Evolutionary conservation across 2,113 vertebrate species (phyloP).

Genomic region (Leucopsar rothschildi): DNA sequence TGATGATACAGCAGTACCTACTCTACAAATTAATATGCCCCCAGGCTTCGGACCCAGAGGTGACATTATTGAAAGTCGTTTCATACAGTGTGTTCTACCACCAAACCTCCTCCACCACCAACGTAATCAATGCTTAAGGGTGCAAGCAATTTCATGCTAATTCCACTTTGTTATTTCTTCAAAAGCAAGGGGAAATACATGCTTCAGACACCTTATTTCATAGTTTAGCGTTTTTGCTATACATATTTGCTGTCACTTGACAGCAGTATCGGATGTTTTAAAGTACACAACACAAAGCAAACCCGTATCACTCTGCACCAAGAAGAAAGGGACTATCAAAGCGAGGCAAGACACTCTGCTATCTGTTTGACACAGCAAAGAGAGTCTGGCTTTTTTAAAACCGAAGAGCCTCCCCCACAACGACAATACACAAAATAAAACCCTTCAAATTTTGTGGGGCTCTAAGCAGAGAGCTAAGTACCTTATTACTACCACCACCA

Average conservation of each 20-base stretch:
- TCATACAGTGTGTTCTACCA: not conserved
- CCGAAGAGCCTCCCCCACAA: not conserved
- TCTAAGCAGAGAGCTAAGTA: not conserved
- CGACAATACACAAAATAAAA: not conserved
- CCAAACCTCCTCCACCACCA: not conserved
- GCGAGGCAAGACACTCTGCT: not conserved
- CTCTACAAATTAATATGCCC: not conserved
- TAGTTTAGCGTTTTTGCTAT: not conserved
- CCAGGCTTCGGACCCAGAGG: not conserved
- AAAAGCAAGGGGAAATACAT: not conserved
- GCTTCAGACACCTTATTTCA: not conserved
- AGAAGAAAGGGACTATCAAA: not conserved
- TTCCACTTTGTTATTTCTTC: not conserved
- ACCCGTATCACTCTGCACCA: accelerated
- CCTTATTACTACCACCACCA: not conserved
- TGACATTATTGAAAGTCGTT: not conserved
- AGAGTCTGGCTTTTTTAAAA: not conserved
- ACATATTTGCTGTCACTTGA: not conserved
- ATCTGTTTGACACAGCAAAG: not conserved
- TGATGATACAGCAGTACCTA: not conserved
- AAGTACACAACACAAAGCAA: not conserved
- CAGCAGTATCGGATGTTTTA: not conserved
- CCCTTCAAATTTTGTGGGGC: not conserved
- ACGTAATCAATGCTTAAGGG: not conserved
- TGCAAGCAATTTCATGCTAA: not conserved